These are phyloP conservation scores for Drusus annulatus DNA, from an alignment of 1,140 invertebrate species.

Conservation along the genomic window DNA sequence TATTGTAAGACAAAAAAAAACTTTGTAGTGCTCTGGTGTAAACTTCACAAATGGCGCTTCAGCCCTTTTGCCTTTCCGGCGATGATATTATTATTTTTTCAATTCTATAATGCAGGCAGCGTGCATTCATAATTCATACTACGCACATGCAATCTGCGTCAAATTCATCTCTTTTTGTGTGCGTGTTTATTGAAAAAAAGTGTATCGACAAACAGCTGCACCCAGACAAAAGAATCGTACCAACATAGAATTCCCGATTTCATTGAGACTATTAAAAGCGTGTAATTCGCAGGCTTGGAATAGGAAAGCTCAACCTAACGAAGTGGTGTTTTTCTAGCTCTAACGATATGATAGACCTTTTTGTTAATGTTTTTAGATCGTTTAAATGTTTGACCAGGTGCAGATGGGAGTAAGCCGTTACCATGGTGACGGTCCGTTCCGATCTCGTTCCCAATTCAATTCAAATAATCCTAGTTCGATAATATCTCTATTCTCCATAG, in stretches of 20 bases:
- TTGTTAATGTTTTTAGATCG: background rate
- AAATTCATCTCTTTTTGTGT: slow-evolving; percentile 32
- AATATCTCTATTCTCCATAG: background rate
- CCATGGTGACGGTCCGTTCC: slow-evolving; percentile 15
- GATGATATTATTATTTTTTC: slow-evolving; percentile 2
- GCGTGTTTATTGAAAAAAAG: slow-evolving; percentile 23
- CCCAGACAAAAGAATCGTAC: slow-evolving; percentile 10
- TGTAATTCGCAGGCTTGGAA: slow-evolving; percentile 7
- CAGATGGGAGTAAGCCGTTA: background rate
- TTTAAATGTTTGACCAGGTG: background rate
- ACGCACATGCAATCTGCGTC: background rate
- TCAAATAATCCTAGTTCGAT: background rate
- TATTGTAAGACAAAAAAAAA: too few relatives aligned
- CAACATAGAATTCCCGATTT: slow-evolving; percentile 17
- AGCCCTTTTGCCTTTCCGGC: too few relatives aligned
- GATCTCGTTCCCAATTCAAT: slow-evolving; percentile 11
- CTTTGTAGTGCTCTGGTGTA: too few relatives aligned
- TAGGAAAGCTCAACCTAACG: background rate
- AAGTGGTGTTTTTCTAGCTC: background rate
- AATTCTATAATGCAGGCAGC: slow-evolving; percentile 13
- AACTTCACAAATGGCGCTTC: too few relatives aligned
- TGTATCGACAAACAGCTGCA: slow-evolving; percentile 25
- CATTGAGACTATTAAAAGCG: background rate
- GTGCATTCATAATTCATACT: slow-evolving; percentile 1
- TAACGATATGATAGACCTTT: background rate